Conservation (phyloP, 2,113 vertebrate species). For the Alligator mississippiensis region DNA sequence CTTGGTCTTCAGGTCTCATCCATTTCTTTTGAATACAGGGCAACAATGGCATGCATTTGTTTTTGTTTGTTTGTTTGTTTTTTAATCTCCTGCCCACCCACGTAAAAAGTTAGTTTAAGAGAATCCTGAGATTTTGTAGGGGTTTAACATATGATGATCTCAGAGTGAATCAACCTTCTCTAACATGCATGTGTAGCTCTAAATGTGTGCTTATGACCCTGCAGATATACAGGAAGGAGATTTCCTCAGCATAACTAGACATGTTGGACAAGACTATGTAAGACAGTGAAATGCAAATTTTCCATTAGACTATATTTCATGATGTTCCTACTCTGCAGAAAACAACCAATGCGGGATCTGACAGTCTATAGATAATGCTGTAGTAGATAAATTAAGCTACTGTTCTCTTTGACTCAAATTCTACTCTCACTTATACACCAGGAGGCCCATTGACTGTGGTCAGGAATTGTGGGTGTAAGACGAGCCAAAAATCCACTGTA, state of each 20-base stretch:
- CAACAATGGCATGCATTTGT: background rate
- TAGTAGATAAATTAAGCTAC: background rate
- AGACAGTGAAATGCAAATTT: accelerated
- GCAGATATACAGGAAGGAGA: background rate
- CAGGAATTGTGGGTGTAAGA: background rate
- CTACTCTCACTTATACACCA: background rate
- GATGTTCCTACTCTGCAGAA: background rate
- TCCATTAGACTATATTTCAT: background rate
- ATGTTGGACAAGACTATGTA: background rate
- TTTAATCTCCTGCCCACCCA: background rate
- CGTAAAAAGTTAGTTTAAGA: background rate
- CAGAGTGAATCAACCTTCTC: background rate
- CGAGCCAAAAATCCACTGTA: background rate
- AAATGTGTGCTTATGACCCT: background rate
- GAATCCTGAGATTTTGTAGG: slow-evolving; percentile 34
- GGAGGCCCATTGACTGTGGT: background rate
- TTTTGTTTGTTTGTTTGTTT: background rate
- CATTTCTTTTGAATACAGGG: background rate
- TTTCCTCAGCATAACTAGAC: background rate
- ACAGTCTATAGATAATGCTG: background rate
- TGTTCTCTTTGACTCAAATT: background rate
- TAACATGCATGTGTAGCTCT: background rate
- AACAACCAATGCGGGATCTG: background rate
- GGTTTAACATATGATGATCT: background rate
- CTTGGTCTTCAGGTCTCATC: background rate